Evolutionary conservation across 37 sponge, comb jelly and placozoan species (phyloP).

Genomic region (Halichondria panicea): DNA sequence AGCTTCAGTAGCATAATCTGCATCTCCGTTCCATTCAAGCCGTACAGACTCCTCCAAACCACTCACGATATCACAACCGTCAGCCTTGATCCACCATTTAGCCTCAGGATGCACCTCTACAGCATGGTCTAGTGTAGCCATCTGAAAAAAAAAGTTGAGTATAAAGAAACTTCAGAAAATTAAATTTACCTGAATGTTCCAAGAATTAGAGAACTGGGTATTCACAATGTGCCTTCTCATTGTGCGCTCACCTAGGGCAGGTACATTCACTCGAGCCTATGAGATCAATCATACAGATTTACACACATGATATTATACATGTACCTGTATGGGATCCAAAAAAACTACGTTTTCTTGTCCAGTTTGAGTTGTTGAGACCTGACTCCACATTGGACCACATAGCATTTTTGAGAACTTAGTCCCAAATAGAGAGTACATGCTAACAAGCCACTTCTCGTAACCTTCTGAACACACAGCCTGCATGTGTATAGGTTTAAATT

Average conservation of each 20-base stretch:
- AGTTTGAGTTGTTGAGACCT: not conserved
- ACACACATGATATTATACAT: not conserved
- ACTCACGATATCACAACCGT: constrained; percentile 16
- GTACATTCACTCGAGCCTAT: constrained; percentile 21
- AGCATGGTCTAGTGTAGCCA: constrained; percentile 7
- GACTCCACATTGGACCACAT: constrained; percentile 37
- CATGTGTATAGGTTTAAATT: not conserved
- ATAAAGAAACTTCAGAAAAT: not conserved
- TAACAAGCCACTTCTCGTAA: constrained; percentile 17
- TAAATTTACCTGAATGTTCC: constrained; percentile 8
- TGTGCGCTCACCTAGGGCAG: constrained; percentile 7
- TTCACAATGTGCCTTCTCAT: constrained; percentile 1
- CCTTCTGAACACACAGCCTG: constrained; percentile 15
- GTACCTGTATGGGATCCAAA: not conserved
- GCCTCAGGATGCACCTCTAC: not conserved
- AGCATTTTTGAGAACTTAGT: constrained; percentile 9
- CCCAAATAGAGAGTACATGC: constrained; percentile 25
- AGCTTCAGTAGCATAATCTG: not conserved
- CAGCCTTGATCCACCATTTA: constrained; percentile 37
- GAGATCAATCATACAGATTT: not conserved
- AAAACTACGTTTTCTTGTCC: not conserved
- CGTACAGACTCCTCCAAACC: constrained; percentile 11
- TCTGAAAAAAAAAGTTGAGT: not conserved
- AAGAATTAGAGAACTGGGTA: not conserved
- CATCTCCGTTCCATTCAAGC: constrained; percentile 19